Evolutionary conservation across 2,888 invertebrate species (phyloP).

Genomic region (Orgyia antiqua): DNA sequence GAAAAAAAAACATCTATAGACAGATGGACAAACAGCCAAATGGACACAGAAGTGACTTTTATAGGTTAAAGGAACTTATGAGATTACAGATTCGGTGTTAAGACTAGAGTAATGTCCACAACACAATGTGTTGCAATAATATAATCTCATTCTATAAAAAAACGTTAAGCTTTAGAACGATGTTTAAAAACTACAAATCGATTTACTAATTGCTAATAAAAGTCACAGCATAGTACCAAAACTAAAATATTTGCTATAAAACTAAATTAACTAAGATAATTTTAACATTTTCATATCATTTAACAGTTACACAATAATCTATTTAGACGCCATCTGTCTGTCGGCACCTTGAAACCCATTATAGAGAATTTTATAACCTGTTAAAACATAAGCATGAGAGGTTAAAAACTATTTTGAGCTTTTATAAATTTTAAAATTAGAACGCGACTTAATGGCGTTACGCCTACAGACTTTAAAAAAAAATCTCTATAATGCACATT

Average conservation of each 20-base stretch:
- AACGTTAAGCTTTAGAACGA: neutral
- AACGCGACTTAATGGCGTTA: conserved; percentile 1
- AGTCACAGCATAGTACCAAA: neutral
- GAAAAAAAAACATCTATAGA: too few species aligned
- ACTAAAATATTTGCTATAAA: conserved; percentile 7
- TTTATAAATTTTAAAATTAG: conserved; percentile 3
- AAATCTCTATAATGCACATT: too few species aligned
- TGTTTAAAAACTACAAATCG: neutral
- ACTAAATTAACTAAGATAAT: conserved; percentile 2
- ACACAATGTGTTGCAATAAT: conserved; percentile 10
- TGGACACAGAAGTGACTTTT: too few species aligned
- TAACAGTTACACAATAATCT: conserved; percentile 17
- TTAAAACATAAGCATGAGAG: conserved; percentile 18
- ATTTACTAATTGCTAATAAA: conserved; percentile 3
- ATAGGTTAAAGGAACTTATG: too few species aligned
- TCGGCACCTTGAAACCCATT: conserved; percentile 14
- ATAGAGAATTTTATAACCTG: conserved; percentile 20
- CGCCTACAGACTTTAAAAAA: too few species aligned
- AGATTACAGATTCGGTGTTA: too few species aligned
- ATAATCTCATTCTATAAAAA: conserved; percentile 1
- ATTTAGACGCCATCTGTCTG: conserved; percentile 16
- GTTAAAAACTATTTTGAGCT: conserved; percentile 17
- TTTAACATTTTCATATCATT: conserved; percentile 10
- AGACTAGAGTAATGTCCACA: too few species aligned
- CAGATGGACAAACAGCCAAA: too few species aligned